A percentile compares a stretch with the other conserved stretches of the same genome.
Conservation (phyloP, 2,888 invertebrate species). For the Hanleya hanleyi region DNA sequence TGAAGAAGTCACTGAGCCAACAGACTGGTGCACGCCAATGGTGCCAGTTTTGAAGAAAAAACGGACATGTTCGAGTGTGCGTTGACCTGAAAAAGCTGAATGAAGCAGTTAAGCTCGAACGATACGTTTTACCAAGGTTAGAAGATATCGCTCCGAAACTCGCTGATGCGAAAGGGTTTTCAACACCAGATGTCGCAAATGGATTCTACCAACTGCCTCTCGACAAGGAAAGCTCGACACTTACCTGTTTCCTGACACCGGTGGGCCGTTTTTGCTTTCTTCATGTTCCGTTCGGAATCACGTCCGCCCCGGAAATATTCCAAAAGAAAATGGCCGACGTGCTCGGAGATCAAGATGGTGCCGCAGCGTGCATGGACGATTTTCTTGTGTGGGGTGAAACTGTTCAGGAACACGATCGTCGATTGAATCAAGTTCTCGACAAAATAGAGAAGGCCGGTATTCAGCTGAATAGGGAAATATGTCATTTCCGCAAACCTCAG, state of each 20-base stretch:
- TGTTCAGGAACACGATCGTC: no score
- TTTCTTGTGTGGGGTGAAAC: no score
- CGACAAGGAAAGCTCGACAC: constrained; percentile 11
- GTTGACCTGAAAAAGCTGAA: constrained; percentile 31
- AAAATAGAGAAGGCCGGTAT: constrained; percentile 13
- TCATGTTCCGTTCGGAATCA: neutral
- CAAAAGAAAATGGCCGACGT: no score
- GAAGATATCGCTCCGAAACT: constrained; percentile 30
- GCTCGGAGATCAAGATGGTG: no score
- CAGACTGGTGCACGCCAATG: no score
- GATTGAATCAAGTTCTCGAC: constrained; percentile 13
- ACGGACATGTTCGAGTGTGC: constrained; percentile 30
- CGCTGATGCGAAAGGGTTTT: constrained; percentile 19
- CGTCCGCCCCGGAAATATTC: neutral
- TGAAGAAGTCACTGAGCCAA: constrained; percentile 30
- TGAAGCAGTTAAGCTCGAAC: constrained; percentile 28
- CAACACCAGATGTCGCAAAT: constrained; percentile 25
- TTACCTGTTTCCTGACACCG: constrained; percentile 32
- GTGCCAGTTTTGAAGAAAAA: constrained; percentile 36
- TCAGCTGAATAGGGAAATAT: constrained; percentile 22
- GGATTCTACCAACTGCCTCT: constrained; percentile 33
- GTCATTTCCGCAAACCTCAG: constrained; percentile 19
- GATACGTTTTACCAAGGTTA: constrained; percentile 25
- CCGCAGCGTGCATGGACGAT: no score
- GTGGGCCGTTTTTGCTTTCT: constrained; percentile 28